Evolutionary conservation across 2,888 invertebrate genomes (phyloP).

Genomic region (Euspilapteryx auroguttella): DNA sequence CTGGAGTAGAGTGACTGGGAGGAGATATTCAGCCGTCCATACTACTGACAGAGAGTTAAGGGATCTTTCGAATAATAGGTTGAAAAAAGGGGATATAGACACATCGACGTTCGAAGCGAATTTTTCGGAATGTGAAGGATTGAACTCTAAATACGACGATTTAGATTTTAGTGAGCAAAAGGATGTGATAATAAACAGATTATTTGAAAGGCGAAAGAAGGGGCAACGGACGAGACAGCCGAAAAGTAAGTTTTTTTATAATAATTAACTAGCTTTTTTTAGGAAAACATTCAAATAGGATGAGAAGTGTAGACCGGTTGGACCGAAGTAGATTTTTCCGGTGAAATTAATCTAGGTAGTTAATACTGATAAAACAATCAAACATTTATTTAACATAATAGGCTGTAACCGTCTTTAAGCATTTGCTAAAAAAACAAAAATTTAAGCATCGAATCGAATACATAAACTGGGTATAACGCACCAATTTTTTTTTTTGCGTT

Average conservation of each 20-base stretch:
- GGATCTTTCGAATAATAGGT: conserved; percentile 27
- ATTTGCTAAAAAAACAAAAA: no score
- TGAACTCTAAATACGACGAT: conserved; percentile 34
- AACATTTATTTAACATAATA: no score
- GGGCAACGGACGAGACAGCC: conserved; percentile 34
- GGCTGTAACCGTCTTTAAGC: no score
- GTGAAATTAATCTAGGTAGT: no score
- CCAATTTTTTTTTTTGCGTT: no score
- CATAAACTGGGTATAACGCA: no score
- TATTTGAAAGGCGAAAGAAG: conserved; percentile 31
- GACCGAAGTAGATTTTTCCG: no score
- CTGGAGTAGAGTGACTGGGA: conserved; percentile 53
- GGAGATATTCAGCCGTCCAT: conserved; percentile 60
- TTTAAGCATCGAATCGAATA: no score
- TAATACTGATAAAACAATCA: no score
- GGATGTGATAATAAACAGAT: conserved; percentile 37
- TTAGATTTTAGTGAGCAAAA: conserved; percentile 31
- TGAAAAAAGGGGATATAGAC: conserved; percentile 27
- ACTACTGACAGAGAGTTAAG: conserved; percentile 27
- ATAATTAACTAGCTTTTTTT: no score
- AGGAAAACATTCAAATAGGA: no score
- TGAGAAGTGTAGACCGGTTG: no score
- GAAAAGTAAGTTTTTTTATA: conserved; percentile 44
- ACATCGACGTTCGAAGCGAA: conserved; percentile 26
- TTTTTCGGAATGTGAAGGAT: conserved; percentile 34